These are phyloP conservation scores for Cheilosia variabilis DNA, from an alignment of 2,888 invertebrate genomes.

Conservation along the genomic window DNA sequence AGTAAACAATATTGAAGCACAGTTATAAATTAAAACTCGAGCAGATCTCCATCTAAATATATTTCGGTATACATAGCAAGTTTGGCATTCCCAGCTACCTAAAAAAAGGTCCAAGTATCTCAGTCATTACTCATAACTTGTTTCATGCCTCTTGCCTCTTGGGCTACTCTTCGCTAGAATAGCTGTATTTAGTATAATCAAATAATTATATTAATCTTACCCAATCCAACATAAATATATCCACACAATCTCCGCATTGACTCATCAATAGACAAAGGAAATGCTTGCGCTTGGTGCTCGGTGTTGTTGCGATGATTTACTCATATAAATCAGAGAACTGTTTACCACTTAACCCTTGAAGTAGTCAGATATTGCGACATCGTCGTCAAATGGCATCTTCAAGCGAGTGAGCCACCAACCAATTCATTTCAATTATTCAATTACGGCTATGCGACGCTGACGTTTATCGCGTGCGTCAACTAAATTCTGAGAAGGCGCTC, in stretches of 20 bases:
- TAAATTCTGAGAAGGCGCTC: constrained; percentile 40
- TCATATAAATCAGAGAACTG: constrained; percentile 47
- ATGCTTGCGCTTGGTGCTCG: constrained; percentile 3
- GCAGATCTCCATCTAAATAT: too few relatives aligned
- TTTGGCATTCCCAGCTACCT: too few relatives aligned
- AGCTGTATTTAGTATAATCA: not conserved
- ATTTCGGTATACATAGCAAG: too few relatives aligned
- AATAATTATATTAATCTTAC: constrained; percentile 7
- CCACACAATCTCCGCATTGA: not conserved
- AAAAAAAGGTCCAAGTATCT: too few relatives aligned
- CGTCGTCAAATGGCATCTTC: constrained; percentile 32
- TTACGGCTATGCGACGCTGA: constrained; percentile 18
- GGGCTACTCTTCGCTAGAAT: too few relatives aligned
- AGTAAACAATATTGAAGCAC: too few relatives aligned
- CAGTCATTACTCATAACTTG: too few relatives aligned
- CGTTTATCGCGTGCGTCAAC: constrained; percentile 29
- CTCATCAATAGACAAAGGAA: constrained; percentile 32
- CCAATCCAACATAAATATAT: not conserved
- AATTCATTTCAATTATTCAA: constrained; percentile 69
- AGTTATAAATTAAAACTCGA: too few relatives aligned
- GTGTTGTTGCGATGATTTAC: constrained; percentile 42
- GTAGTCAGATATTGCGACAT: constrained; percentile 17
- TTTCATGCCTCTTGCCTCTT: not conserved
- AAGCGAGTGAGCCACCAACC: constrained; percentile 36
- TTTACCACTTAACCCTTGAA: constrained; percentile 59